Evolutionary conservation across 2,797 vertebrate genomes (phyloP), one percentile per base, ranked within the genome.

Genomic region (Odontamblyopus rebecca): DNA sequence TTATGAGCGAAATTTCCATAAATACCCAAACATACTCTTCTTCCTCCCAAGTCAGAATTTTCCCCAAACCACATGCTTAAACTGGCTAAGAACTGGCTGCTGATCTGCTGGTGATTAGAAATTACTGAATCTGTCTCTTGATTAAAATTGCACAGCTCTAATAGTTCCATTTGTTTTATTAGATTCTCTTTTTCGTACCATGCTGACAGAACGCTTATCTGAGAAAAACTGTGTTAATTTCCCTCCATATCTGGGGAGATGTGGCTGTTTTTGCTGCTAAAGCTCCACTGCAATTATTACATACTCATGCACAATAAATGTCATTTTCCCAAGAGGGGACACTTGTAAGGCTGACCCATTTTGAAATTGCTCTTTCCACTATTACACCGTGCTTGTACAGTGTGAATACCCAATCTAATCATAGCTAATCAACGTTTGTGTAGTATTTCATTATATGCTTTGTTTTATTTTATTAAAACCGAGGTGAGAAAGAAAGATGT

Each of bases 291-390:
- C 64, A 66, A 66, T 67, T 67, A 67, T 67, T 32, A 53, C 65
- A 67, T 53, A 67, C 65, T 67, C 48, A 67, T 67, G 48, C 65
- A 67, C 48, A 67, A 65, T 65, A 50, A 65, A 48, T 65, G 63
- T 50, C 61, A 41, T 63, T 41, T 63, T 65, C 63, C 63, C 63
- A 50, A 29, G 63, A 65, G 63, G 41, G 38, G 63, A 48, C 63
- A 65, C 23, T 65, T 65, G 63, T 65, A 65, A 48, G 63, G 63
- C 63, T 65, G 63, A 65, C 63, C 63, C 63, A 65, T 65, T 65
- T 65, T 48, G 41, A 65, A 48, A 64, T 27, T 7, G 63, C 38
- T 65, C 23, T 63, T 65, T 41, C 19, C 15, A 50, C n/a, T 48
- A 29, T 65, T 48, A 26, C 29, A 48, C 15, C 48, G 23, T 27